Evolutionary conservation across 1,140 invertebrate species (phyloP).

Genomic region (Stegodyphus dumicola): DNA sequence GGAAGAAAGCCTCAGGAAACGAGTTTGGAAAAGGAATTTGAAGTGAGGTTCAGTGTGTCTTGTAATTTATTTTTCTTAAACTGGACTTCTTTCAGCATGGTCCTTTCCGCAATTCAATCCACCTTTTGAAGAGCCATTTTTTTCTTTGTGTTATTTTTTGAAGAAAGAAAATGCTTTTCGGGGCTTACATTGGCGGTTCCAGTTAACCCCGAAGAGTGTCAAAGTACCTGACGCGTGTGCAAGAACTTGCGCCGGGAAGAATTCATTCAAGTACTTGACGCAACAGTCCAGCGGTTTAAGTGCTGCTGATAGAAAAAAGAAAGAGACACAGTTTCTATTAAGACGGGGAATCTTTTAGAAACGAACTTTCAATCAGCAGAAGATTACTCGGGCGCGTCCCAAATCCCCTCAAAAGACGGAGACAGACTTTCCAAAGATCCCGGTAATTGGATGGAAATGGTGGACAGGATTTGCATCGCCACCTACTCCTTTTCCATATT

Average conservation of each 20-base stretch:
- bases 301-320: constrained; percentile 31
- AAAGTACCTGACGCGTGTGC: constrained; percentile 44
- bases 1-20: constrained; percentile 17
- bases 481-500: constrained; percentile 12
- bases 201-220: constrained; percentile 53
- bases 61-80: constrained; percentile 55
- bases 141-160: neutral
- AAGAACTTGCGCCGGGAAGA: constrained; percentile 25
- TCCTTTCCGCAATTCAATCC: constrained; percentile 52
- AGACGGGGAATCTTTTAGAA: constrained; percentile 50
- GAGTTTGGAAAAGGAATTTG: constrained; percentile 36
- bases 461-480: constrained; percentile 45
- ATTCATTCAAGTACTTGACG: constrained; percentile 46
- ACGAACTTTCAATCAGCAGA: constrained; percentile 52
- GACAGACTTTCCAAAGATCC: constrained; percentile 54
- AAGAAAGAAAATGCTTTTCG: constrained; percentile 35
- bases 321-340: constrained; percentile 56
- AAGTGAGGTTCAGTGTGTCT: constrained; percentile 18
- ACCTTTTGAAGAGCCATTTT: constrained; percentile 2
- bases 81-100: constrained; percentile 52
- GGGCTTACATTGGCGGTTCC: constrained; percentile 37
- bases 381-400: constrained; percentile 35
- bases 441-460: constrained; percentile 55
- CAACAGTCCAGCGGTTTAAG: constrained; percentile 54
- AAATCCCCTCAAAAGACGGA: constrained; percentile 41